phyloP scores from a whole-genome alignment of 2,888 invertebrate species.

The Coelinius sp. region DNA sequence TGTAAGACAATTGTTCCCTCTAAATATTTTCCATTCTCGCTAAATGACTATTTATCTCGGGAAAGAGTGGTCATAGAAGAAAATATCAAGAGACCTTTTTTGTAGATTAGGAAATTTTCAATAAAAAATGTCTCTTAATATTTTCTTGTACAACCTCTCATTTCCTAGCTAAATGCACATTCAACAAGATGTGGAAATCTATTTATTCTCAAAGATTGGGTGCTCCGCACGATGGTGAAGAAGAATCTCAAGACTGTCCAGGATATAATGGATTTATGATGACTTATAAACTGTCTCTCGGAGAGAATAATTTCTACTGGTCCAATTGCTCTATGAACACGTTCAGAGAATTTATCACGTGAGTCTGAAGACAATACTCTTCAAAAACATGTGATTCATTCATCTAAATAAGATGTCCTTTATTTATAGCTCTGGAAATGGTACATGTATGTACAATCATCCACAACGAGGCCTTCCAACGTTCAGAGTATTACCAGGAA shows the following conservation, averaged over 20 bases:
- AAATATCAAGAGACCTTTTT: background rate
- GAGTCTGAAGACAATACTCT: conserved; percentile 13
- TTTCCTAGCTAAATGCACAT: too few species aligned
- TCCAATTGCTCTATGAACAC: conserved; percentile 53
- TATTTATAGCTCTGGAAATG: conserved; percentile 74
- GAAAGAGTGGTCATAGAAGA: background rate
- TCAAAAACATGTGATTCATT: background rate
- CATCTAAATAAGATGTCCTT: conserved; percentile 78
- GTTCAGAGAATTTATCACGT: conserved; percentile 57
- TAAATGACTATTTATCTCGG: background rate
- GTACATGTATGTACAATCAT: conserved; percentile 89
- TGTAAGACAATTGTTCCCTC: conserved; percentile 52
- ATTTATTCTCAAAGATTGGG: conserved; percentile 53
- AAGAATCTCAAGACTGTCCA: conserved; percentile 44
- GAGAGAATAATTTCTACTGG: conserved; percentile 58
- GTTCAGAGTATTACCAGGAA: conserved; percentile 88
- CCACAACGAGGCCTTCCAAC: conserved; percentile 87
- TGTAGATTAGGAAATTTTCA: too few species aligned
- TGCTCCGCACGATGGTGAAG: conserved; percentile 56
- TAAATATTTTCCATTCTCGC: background rate
- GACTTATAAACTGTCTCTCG: conserved; percentile 49
- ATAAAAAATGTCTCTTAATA: too few species aligned
- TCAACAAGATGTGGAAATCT: background rate
- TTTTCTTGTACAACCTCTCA: too few species aligned
- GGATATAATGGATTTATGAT: conserved; percentile 56